Evolutionary conservation across 2,797 vertebrate genomes (phyloP).

Genomic region (Pogoniulus pusillus): DNA sequence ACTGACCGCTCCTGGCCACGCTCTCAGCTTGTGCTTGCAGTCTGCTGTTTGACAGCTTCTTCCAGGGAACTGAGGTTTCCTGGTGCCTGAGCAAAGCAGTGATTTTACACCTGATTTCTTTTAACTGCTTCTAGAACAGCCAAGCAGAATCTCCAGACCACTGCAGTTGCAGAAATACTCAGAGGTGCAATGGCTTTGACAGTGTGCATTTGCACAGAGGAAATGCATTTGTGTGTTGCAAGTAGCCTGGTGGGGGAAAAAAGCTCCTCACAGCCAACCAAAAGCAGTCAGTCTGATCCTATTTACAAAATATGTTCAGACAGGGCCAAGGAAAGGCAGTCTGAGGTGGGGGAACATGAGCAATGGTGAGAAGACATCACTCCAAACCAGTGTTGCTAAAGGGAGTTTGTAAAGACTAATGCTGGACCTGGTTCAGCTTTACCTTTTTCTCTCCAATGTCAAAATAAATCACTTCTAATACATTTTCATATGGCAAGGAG

Average conservation of each 20-base stretch:
- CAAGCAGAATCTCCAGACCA: background rate
- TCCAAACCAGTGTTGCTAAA: background rate
- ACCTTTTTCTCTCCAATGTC: background rate
- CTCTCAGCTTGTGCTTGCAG: background rate
- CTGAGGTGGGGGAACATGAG: background rate
- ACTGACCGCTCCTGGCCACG: background rate
- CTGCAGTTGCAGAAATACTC: background rate
- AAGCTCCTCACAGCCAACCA: rapidly evolving
- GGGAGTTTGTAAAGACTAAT: background rate
- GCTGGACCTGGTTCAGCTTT: background rate
- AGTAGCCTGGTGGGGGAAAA: background rate
- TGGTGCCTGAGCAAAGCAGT: background rate
- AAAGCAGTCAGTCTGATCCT: background rate
- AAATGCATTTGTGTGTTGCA: background rate
- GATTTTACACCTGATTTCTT: background rate
- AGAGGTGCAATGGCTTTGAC: background rate
- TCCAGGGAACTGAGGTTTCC: background rate
- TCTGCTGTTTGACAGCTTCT: background rate
- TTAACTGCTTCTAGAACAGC: background rate
- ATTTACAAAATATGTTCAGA: background rate
- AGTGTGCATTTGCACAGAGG: background rate
- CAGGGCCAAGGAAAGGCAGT: background rate
- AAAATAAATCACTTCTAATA: background rate
- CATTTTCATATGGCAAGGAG: background rate
- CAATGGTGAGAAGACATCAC: background rate